Percentiles rank a stretch among this genome's conserved stretches.
phyloP scores from a whole-genome alignment of 2,888 invertebrate genomes.

The Athetis lepigone region DNA sequence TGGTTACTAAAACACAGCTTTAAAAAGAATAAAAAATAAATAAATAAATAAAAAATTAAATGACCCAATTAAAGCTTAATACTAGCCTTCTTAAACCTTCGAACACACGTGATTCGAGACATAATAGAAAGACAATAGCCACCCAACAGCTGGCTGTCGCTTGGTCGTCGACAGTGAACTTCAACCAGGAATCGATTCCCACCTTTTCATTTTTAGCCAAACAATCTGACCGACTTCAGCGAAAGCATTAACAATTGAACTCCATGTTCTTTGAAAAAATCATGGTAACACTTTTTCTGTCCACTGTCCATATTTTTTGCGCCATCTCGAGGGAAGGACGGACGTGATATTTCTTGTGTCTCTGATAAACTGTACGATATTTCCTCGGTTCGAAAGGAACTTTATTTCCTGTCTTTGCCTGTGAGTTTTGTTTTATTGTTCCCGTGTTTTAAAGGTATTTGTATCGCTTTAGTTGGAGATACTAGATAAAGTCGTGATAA shows the following conservation, averaged over 20 bases:
- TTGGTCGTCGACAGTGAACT: too few species aligned
- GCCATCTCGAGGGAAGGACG: conserved; percentile 52
- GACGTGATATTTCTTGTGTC: conserved; percentile 74
- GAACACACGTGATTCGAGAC: too few species aligned
- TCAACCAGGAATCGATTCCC: background rate
- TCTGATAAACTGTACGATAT: conserved; percentile 71
- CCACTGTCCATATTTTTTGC: conserved; percentile 66
- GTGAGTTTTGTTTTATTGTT: conserved; percentile 54
- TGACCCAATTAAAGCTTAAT: too few species aligned
- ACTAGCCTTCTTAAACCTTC: too few species aligned
- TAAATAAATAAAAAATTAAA: too few species aligned
- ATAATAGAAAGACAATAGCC: too few species aligned
- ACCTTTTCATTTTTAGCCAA: conserved; percentile 7
- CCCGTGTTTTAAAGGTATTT: conserved; percentile 16
- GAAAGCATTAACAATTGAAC: conserved; percentile 36
- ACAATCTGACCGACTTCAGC: too few species aligned
- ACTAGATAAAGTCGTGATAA: too few species aligned
- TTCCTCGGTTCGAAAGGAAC: conserved; percentile 62
- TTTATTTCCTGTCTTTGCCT: conserved; percentile 58
- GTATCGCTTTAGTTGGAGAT: background rate
- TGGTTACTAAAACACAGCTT: too few species aligned
- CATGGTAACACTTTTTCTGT: conserved; percentile 53
- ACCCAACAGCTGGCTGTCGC: too few species aligned
- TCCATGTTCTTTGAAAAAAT: conserved; percentile 49
- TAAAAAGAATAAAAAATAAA: too few species aligned